These are phyloP conservation scores for Danaus chrysippus DNA, from an alignment of 2,888 invertebrate species.

Conservation along the genomic window DNA sequence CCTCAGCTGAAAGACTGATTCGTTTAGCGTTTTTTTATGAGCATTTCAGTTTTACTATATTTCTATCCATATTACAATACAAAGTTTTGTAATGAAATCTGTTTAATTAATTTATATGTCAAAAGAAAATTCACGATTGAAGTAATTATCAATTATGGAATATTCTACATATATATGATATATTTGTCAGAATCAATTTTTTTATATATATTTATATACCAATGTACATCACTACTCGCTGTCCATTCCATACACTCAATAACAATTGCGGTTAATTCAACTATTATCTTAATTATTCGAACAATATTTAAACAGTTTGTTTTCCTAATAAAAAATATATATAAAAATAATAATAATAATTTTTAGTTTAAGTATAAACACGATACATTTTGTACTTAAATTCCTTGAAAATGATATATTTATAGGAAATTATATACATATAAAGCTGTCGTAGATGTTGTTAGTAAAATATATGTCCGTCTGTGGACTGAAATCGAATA, in stretches of 20 bases:
- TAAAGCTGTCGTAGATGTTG: not conserved
- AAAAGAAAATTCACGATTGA: not conserved
- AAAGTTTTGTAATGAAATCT: no score
- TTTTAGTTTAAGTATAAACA: no score
- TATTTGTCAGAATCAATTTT: not conserved
- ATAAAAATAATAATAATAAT: not conserved
- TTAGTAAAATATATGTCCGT: not conserved
- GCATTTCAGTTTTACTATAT: not conserved
- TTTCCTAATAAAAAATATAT: slow-evolving; percentile 24
- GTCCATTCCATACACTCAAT: slow-evolving; percentile 43
- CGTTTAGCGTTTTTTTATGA: no score
- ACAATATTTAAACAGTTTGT: slow-evolving; percentile 44
- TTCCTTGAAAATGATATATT: no score
- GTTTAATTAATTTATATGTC: no score
- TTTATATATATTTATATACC: slow-evolving; percentile 1
- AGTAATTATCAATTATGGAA: not conserved
- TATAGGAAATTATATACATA: no score
- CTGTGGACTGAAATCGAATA: slow-evolving; percentile 32
- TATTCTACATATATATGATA: slow-evolving; percentile 9
- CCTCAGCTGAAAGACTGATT: no score
- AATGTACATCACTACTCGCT: slow-evolving; percentile 28
- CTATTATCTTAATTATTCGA: slow-evolving; percentile 58
- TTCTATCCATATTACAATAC: not conserved
- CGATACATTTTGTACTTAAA: no score
- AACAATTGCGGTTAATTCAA: slow-evolving; percentile 49